Evolutionary conservation across 2,888 invertebrate species (phyloP).

Genomic region (Apotomis betuletana): DNA sequence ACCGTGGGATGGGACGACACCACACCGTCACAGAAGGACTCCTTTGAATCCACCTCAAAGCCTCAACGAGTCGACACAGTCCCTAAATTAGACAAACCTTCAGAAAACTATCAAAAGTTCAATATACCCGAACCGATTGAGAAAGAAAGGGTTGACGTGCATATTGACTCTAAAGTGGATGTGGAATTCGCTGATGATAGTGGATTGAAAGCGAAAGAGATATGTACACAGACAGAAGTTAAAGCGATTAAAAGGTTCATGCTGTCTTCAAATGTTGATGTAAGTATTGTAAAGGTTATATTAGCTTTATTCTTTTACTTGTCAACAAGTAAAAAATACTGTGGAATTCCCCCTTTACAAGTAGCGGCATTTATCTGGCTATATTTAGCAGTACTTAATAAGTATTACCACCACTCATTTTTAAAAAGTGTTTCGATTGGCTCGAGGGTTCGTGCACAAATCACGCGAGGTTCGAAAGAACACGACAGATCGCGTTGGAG

Average conservation of each 20-base stretch:
- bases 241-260: slow-evolving; percentile 65
- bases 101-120: background rate
- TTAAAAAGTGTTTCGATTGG: too few relatives aligned
- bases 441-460: too few relatives aligned
- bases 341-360: too few relatives aligned
- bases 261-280: slow-evolving; percentile 79
- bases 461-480: too few relatives aligned
- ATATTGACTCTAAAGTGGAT: background rate
- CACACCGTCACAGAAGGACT: slow-evolving; percentile 51
- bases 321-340: too few relatives aligned
- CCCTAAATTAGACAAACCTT: slow-evolving; percentile 1
- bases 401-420: too few relatives aligned
- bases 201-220: slow-evolving; percentile 1
- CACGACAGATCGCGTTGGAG: too few relatives aligned
- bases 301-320: too few relatives aligned
- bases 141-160: background rate
- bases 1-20: slow-evolving; percentile 89
- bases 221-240: background rate
- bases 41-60: slow-evolving; percentile 4
- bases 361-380: too few relatives aligned
- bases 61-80: slow-evolving; percentile 17
- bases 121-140: background rate
- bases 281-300: slow-evolving; percentile 52
- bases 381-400: too few relatives aligned
- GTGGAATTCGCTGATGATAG: background rate